Conservation (phyloP, 2,113 vertebrate genomes). For the Gulo gulo region DNA sequence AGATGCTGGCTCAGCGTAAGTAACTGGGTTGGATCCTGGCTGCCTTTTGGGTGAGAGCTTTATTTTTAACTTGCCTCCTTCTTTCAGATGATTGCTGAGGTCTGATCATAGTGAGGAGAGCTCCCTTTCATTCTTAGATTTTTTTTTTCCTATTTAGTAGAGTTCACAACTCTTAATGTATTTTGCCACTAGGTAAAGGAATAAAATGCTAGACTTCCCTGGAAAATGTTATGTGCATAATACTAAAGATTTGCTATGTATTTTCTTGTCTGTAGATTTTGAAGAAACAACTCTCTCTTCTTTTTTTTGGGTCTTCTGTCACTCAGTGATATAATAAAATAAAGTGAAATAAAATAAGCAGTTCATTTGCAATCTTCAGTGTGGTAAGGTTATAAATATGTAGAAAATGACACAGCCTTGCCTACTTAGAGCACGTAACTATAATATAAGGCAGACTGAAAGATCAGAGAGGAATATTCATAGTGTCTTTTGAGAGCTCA, state of each 20-base stretch:
- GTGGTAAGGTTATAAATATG: not conserved
- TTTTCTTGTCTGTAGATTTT: not conserved
- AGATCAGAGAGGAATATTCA: not conserved
- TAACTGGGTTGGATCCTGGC: not conserved
- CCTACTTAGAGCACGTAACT: not conserved
- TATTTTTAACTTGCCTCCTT: conserved; percentile 52
- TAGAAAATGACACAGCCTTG: not conserved
- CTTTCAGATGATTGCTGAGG: not conserved
- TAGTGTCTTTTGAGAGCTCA: conserved; percentile 5
- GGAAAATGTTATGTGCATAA: not conserved
- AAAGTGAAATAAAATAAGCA: conserved; percentile 4
- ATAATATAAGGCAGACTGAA: not conserved
- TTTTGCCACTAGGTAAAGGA: not conserved
- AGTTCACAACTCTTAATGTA: not conserved
- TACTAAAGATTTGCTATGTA: not conserved
- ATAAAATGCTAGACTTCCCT: not conserved
- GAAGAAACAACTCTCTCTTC: not conserved
- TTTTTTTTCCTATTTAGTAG: not conserved
- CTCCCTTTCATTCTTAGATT: not conserved
- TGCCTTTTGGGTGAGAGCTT: conserved; percentile 36
- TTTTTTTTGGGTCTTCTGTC: not conserved
- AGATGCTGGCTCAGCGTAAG: conserved; percentile 48
- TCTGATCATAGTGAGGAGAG: not conserved
- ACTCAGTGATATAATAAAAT: not conserved
- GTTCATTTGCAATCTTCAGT: not conserved